Base-by-base conservation (phyloP, 1,140 invertebrate species). In the Parapsyche elsis region DNA sequence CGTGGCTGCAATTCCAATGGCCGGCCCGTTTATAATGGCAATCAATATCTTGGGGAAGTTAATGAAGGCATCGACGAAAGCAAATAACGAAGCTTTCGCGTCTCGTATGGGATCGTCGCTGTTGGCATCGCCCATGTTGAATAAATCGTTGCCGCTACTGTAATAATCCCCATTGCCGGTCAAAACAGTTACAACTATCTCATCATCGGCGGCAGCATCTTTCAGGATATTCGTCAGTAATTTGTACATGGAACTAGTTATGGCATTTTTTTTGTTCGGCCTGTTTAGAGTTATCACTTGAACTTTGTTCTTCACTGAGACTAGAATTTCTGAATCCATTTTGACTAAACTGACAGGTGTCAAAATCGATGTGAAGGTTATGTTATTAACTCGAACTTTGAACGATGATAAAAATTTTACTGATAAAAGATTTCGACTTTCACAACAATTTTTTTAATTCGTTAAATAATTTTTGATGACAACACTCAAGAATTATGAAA, bases 11-110 rank as follows among this genome's bases (percentile, higher is more conserved):
- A 99, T 93, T 19, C 98, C 98, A 81, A 98, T 92, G n/a, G 97
- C 96, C 70, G 95, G 96, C 45, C 97, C 98, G 92, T 99, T 98
- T 0, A 99, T 93, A 57, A 98, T 88, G 46, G 93, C 95, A 78
- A 99, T 91, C 57, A 99, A 85, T 19, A 97, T 90, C 87, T 99
- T 99, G 0, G 96, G 94, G 86, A 95, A 98, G 80, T 92, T 91
- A 81, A 99, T 97, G 83, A 98, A 93, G 1, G 94, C 89, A 81
- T 91, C 89, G 10, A 98, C 90, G 88, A 96, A 96, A 44, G 92
- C 87, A 73, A 92, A 92, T 80, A 90, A 84, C 70, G 87, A 84
- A 26, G 81, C 80, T 71, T 86, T 85, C 0, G 81, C 80, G 53
- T 84, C 80, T 5, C 82, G 64, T 16, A 86, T 79, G 12, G 84